Conservation (phyloP, 1,140 invertebrate species). For the Lepeophtheirus salmonis region DNA sequence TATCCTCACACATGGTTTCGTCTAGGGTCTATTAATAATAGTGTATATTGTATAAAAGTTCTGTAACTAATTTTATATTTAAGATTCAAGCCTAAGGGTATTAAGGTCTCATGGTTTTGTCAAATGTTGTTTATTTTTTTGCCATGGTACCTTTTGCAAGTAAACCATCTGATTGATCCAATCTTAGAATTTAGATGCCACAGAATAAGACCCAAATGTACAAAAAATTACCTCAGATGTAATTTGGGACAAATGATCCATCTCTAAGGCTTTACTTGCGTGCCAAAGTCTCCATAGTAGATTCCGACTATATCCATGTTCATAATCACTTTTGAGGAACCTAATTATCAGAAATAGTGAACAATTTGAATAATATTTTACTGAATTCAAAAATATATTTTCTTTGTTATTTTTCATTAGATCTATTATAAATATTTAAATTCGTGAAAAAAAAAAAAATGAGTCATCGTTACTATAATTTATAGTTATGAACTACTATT, state of each 20-base stretch:
- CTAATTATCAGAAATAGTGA: background rate
- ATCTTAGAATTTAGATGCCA: too few relatives aligned
- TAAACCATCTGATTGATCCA: too few relatives aligned
- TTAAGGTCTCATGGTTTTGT: too few relatives aligned
- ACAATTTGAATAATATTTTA: too few relatives aligned
- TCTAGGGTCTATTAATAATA: conserved; percentile 5
- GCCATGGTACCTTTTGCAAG: too few relatives aligned
- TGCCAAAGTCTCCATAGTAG: conserved; percentile 18
- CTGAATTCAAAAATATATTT: background rate
- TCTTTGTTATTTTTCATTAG: background rate
- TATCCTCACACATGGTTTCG: conserved; percentile 16
- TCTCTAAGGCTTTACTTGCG: conserved; percentile 12
- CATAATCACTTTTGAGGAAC: conserved; percentile 9
- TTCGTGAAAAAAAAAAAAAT: background rate
- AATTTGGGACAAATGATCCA: conserved; percentile 8
- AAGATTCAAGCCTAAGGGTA: too few relatives aligned
- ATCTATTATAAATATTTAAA: background rate
- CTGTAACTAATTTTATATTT: too few relatives aligned
- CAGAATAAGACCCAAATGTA: too few relatives aligned
- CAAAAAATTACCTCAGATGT: conserved; percentile 4
- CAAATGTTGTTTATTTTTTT: background rate
- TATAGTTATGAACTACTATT: too few relatives aligned
- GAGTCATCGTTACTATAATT: too few relatives aligned
- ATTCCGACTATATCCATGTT: conserved; percentile 18
- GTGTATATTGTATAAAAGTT: too few relatives aligned